A percentile compares a stretch with the other conserved stretches of the same genome.
These are phyloP conservation scores for Spea multiplicata DNA, from an alignment of 2,113 vertebrate genomes.

Conservation along the genomic window DNA sequence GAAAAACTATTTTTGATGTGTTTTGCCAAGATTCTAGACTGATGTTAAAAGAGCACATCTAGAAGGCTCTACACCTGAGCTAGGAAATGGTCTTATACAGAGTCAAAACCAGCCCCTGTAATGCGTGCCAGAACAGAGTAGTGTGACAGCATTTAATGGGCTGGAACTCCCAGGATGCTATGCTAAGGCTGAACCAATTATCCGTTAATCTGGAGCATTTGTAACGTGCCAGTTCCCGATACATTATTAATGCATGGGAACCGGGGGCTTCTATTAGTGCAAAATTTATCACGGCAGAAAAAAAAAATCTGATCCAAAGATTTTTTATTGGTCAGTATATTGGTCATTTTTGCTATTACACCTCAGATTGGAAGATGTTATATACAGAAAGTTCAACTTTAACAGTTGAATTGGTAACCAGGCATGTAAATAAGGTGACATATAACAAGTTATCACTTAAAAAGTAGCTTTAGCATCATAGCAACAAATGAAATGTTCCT, in stretches of 20 bases:
- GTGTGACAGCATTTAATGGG: conserved; percentile 56
- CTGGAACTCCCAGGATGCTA: conserved; percentile 49
- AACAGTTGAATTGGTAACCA: no score
- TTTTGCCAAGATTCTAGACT: no score
- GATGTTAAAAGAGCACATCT: not conserved
- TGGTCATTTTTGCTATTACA: not conserved
- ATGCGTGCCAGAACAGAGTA: conserved; percentile 53
- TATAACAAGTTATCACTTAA: no score
- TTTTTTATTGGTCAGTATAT: not conserved
- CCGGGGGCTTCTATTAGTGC: conserved; percentile 30
- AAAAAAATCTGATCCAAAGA: conserved; percentile 23
- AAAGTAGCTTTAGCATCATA: no score
- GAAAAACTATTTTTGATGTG: no score
- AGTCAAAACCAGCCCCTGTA: conserved; percentile 49
- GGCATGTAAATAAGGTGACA: no score
- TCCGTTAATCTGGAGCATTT: conserved; percentile 51
- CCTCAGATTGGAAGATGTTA: not conserved
- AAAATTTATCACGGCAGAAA: conserved; percentile 41
- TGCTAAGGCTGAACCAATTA: conserved; percentile 54
- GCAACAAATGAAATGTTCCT: no score
- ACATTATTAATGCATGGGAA: conserved; percentile 49
- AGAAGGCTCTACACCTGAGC: not conserved
- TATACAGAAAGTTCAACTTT: not conserved
- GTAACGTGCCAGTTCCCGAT: conserved; percentile 30
- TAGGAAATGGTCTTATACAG: conserved; percentile 45